Evolutionary conservation across 2,113 vertebrate genomes (phyloP).

Genomic region (Erythrocercus mccallii): DNA sequence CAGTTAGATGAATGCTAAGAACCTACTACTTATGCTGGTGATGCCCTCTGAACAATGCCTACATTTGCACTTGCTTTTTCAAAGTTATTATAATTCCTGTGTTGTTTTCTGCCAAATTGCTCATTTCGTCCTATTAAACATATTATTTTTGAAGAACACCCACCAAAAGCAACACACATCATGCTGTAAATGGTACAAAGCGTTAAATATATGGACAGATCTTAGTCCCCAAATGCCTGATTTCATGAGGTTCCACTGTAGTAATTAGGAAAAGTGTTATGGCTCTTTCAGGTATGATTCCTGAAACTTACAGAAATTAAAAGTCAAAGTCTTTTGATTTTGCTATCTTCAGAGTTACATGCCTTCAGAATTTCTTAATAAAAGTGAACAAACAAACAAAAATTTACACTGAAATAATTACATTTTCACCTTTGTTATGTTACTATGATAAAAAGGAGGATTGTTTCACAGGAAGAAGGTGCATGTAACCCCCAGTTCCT

Average conservation of each 20-base stretch:
- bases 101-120: background rate
- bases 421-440: background rate
- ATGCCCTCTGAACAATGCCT: background rate
- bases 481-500: background rate
- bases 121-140: background rate
- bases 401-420: background rate
- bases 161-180: background rate
- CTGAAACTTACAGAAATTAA: background rate
- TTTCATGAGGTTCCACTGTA: background rate
- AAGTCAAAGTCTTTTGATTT: background rate
- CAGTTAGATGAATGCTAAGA: background rate
- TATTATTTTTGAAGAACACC: background rate
- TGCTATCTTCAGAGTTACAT: background rate
- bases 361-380: background rate
- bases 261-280: background rate
- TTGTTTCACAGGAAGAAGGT: background rate
- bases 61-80: background rate
- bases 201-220: background rate
- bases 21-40: background rate
- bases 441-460: background rate
- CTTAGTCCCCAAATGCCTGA: background rate
- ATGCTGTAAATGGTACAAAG: background rate
- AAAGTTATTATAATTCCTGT: background rate
- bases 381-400: background rate
- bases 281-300: background rate